Evolutionary conservation across 2,888 invertebrate genomes (phyloP).

Genomic region (Rhamnusium bicolor): DNA sequence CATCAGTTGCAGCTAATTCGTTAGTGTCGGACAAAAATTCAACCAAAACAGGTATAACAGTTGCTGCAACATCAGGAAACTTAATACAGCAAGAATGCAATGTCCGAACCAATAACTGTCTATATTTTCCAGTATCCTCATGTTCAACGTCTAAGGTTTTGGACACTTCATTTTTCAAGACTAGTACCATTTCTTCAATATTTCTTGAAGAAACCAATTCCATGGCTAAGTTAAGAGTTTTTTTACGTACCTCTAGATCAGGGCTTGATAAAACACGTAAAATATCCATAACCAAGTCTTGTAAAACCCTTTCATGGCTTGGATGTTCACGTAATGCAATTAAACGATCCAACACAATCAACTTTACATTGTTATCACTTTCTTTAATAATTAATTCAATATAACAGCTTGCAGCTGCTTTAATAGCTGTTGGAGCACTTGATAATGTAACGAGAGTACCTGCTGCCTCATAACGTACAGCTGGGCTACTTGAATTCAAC

Average conservation of each 20-base stretch:
- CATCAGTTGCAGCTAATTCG: conserved; percentile 93
- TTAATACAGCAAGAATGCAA: conserved; percentile 95
- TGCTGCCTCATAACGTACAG: conserved; percentile 98
- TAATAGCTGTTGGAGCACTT: conserved; percentile 96
- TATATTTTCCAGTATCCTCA: conserved; percentile 96
- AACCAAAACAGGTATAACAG: conserved; percentile 94
- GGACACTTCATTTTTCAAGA: conserved; percentile 93
- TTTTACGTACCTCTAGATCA: conserved; percentile 85
- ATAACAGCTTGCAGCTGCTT: conserved; percentile 93
- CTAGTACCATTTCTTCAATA: conserved; percentile 95
- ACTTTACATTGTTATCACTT: conserved; percentile 99
- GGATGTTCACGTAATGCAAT: conserved; percentile 89
- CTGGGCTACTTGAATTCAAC: conserved; percentile 94
- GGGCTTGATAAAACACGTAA: conserved; percentile 92
- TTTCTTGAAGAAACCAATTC: conserved; percentile 93
- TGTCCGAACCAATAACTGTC: conserved; percentile 95
- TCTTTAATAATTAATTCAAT: conserved; percentile 99
- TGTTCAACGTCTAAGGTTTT: conserved; percentile 89
- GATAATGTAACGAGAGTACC: conserved; percentile 98
- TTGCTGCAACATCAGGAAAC: conserved; percentile 95
- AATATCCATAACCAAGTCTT: conserved; percentile 97
- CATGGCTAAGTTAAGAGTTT: conserved; percentile 76
- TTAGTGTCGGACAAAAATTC: conserved; percentile 93
- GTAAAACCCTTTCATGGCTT: conserved; percentile 88
- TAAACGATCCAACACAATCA: conserved; percentile 96